Evolutionary conservation across 2,888 invertebrate genomes (phyloP), one percentile per base, ranked within the genome.

Genomic region (Hemicrepidius hirtus): DNA sequence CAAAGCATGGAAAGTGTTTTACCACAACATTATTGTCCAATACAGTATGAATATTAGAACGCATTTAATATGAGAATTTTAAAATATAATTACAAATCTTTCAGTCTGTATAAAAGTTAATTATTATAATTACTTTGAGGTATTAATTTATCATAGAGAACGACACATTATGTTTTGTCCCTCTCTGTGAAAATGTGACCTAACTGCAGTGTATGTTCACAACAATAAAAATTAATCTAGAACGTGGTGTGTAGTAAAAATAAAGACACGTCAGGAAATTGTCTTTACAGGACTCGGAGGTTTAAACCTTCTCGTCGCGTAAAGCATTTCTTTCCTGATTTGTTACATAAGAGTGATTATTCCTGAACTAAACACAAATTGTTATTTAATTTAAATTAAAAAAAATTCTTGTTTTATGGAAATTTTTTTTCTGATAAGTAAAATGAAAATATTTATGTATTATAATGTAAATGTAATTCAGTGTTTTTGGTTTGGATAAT

Each of bases 1-100:
- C 68, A 62, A 62, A 69, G 68, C 68, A 63, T 69, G 68, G 68
- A 69, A 69, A 69, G 68, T 69, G 68, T 49, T n/a, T n/a, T 63
- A 60, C 44, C 50, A 57, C 28, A 49, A 66, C 28, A 20, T 57
- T 66, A 66, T 66, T 66, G 66, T 66, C 44, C 55, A 41, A 28
- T 66, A 55, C 41, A 24, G 18, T 41, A 41, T 41, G 40, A 41
- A 44, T 44, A 46, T 53, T 7, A 57, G 16, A 57, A 57, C 57
- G 37, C 28, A 53, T 5, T 53, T 53, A 24, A 16, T 50, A 50
- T 50, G 24, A 21, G 24, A 50, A 44, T 1, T 12, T 49, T 18
- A 5, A 37, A 57, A 32, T 6, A 16, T 55, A 55, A 32, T 9
- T 57, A 57, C 57, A 57, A 32, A 16, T 18, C 21, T 37, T 35